These are phyloP conservation scores for Danio tinwini DNA, from an alignment of 2,797 vertebrate species.

Conservation along the genomic window DNA sequence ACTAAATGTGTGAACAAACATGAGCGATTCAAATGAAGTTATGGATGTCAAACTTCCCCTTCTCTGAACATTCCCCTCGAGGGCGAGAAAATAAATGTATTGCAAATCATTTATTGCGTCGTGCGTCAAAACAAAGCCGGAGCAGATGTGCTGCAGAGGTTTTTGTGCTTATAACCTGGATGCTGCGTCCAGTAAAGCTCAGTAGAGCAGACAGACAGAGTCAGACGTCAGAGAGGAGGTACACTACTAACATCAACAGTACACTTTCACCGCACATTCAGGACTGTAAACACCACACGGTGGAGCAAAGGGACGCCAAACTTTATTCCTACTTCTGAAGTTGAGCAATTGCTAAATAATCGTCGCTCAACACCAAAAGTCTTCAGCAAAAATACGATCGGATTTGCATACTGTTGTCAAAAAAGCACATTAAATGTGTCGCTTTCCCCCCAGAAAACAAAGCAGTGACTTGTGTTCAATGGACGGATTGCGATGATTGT, in stretches of 20 bases:
- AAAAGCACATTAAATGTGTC: slow-evolving; percentile 25
- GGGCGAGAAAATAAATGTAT: neutral
- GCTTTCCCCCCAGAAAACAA: slow-evolving; percentile 43
- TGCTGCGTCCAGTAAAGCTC: neutral
- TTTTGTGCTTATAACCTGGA: slow-evolving; percentile 9
- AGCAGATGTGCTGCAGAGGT: neutral
- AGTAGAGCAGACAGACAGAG: neutral
- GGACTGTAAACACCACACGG: slow-evolving; percentile 65
- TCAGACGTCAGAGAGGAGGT: slow-evolving; percentile 64
- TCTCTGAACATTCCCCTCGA: neutral
- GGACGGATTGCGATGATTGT: slow-evolving; percentile 73
- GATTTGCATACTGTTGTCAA: neutral
- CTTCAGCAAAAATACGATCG: slow-evolving; percentile 14
- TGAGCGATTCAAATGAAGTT: neutral
- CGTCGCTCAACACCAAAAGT: slow-evolving; percentile 51
- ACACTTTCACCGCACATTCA: slow-evolving; percentile 12
- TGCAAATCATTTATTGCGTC: neutral
- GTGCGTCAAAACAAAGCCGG: neutral
- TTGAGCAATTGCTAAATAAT: slow-evolving; percentile 54
- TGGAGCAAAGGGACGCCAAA: slow-evolving; percentile 72
- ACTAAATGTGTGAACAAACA: neutral
- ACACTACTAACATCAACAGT: slow-evolving; percentile 62
- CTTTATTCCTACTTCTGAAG: slow-evolving; percentile 60
- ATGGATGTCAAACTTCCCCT: neutral
- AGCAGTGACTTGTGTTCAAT: slow-evolving; percentile 52